These are phyloP conservation scores for Carcinoscorpius rotundicauda DNA, from an alignment of 1,140 invertebrate genomes.

Conservation along the genomic window DNA sequence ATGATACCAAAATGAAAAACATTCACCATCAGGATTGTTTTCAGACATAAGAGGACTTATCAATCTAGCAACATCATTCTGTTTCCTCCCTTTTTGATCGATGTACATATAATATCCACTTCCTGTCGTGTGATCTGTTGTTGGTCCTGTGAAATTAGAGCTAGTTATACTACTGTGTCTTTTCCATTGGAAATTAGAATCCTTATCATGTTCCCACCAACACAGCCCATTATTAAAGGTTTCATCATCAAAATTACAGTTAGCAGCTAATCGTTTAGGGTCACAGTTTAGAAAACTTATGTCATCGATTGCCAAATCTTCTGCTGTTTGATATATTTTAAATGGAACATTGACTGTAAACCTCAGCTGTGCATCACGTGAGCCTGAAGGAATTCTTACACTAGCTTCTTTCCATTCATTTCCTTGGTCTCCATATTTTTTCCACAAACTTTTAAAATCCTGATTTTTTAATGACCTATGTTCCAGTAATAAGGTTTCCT, in stretches of 20 bases:
- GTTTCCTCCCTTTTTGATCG: conserved; percentile 2
- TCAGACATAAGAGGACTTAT: conserved; percentile 12
- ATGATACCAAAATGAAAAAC: conserved; percentile 25
- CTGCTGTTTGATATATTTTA: neutral
- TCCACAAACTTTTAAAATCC: neutral
- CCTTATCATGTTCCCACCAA: conserved; percentile 8
- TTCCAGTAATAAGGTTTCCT: no score
- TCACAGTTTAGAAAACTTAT: conserved; percentile 20
- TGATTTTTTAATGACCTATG: no score
- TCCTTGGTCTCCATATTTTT: neutral
- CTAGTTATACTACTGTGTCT: conserved; percentile 10
- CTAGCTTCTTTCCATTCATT: conserved; percentile 5
- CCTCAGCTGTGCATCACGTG: no score
- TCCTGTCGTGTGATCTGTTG: conserved; percentile 22
- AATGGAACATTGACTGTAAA: no score
- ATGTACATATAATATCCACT: conserved; percentile 23
- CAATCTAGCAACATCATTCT: conserved; percentile 4
- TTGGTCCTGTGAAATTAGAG: conserved; percentile 15
- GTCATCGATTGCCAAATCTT: conserved; percentile 18
- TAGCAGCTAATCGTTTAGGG: conserved; percentile 15
- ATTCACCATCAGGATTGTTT: conserved; percentile 10
- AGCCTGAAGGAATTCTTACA: neutral
- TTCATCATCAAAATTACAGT: conserved; percentile 22
- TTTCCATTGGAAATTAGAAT: conserved; percentile 10
- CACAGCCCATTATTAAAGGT: conserved; percentile 13